Conservation (phyloP, 2,888 invertebrate genomes). For the Mesorhabditis belari region DNA sequence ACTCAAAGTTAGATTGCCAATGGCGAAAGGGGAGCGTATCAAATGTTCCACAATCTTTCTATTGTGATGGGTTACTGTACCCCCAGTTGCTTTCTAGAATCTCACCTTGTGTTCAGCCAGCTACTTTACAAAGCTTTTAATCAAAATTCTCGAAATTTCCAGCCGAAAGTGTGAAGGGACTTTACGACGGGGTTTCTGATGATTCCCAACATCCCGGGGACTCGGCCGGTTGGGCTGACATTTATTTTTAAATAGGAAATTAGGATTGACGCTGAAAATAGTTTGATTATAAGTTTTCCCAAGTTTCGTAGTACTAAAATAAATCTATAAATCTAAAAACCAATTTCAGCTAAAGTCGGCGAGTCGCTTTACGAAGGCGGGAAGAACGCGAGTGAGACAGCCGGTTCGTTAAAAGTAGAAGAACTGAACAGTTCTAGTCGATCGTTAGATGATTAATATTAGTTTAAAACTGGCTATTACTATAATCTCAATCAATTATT, state of each 20-base stretch:
- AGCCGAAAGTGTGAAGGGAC: not conserved
- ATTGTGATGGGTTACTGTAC: not conserved
- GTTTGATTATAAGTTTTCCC: no score
- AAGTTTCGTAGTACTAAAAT: no score
- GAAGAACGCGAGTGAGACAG: not conserved
- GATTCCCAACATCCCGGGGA: not conserved
- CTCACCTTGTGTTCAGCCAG: not conserved
- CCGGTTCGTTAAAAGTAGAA: not conserved
- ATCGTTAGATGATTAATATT: no score
- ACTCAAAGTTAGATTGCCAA: no score
- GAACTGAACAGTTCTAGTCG: no score
- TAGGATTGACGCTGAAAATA: no score
- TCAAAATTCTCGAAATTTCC: not conserved
- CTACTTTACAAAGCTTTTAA: not conserved
- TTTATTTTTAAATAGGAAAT: no score
- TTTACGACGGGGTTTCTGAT: not conserved
- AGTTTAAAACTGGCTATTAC: no score
- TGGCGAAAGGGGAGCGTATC: no score
- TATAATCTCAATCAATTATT: no score
- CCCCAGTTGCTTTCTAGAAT: not conserved
- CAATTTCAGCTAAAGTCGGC: not conserved
- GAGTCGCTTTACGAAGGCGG: not conserved
- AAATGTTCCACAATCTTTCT: not conserved
- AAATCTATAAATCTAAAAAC: no score
- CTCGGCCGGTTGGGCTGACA: not conserved